These are phyloP conservation scores for Zelleria hepariella DNA, from an alignment of 2,888 invertebrate genomes.

Conservation along the genomic window DNA sequence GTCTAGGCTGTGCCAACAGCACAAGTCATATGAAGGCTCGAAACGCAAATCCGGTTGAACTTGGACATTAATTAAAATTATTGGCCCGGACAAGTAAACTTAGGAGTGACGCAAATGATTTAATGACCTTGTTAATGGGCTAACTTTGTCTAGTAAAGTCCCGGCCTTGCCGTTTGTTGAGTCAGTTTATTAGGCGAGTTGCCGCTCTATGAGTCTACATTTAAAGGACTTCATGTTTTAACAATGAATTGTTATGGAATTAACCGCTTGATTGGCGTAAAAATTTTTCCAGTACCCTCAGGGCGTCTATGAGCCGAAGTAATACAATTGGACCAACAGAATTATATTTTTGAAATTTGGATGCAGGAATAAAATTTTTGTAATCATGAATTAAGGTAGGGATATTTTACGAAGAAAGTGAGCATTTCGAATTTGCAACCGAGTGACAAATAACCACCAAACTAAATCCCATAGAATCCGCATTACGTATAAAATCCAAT, in stretches of 20 bases:
- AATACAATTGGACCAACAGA: too few relatives aligned
- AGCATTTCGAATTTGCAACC: too few relatives aligned
- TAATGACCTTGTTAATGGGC: conserved; percentile 56
- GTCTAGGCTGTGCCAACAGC: background rate
- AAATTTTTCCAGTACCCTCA: too few relatives aligned
- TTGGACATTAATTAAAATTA: conserved; percentile 48
- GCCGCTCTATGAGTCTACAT: background rate
- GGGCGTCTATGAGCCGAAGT: too few relatives aligned
- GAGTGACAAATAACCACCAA: too few relatives aligned
- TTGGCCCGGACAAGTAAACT: conserved; percentile 42
- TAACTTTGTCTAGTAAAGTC: conserved; percentile 53
- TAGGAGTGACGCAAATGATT: conserved; percentile 53
- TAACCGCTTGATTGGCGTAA: background rate
- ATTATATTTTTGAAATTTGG: too few relatives aligned
- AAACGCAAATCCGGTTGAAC: conserved; percentile 19
- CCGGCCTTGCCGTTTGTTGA: conserved; percentile 23
- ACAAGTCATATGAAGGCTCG: background rate
- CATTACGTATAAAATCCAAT: too few relatives aligned
- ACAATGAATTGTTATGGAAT: background rate
- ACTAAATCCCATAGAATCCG: too few relatives aligned
- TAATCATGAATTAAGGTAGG: too few relatives aligned
- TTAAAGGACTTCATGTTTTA: too few relatives aligned
- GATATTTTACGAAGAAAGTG: too few relatives aligned
- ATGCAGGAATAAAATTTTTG: too few relatives aligned
- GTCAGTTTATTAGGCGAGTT: conserved; percentile 11